These are phyloP conservation scores for Sicus ferrugineus DNA, from an alignment of 2,888 invertebrate species.

Conservation along the genomic window DNA sequence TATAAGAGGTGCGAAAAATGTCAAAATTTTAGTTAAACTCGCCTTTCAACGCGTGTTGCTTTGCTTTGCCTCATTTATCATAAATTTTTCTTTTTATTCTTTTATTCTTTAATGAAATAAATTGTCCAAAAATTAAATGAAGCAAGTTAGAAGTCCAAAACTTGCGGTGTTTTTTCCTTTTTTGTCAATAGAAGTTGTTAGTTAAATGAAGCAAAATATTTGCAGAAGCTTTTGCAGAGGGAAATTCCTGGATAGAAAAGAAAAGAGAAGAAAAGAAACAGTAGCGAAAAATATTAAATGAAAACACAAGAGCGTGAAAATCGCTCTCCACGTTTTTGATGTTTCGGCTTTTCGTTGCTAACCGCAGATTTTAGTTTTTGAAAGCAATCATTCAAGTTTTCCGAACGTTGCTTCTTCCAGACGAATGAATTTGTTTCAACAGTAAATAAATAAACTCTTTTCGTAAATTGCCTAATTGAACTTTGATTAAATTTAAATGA, in stretches of 20 bases:
- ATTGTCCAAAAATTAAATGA: not conserved
- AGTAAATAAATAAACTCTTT: no score
- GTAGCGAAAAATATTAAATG: no score
- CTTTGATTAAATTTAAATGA: no score
- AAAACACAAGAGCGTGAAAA: no score
- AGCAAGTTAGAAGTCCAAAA: not conserved
- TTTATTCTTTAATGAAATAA: not conserved
- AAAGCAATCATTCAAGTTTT: no score
- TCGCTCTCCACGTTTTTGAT: not conserved
- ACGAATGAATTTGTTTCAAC: no score
- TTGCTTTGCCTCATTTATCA: constrained; percentile 23
- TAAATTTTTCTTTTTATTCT: not conserved
- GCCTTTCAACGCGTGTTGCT: not conserved
- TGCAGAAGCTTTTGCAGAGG: not conserved
- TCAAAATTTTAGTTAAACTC: constrained; percentile 13
- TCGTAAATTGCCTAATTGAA: no score
- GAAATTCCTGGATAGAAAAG: no score
- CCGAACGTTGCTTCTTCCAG: no score
- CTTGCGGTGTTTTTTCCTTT: not conserved
- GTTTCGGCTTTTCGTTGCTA: not conserved
- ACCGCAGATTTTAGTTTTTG: no score
- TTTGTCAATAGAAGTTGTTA: not conserved
- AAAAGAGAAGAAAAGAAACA: no score
- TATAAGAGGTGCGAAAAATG: not conserved
- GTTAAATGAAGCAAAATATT: not conserved